Evolutionary conservation across 2,888 invertebrate species (phyloP).

Genomic region (Antheraea yamamai): DNA sequence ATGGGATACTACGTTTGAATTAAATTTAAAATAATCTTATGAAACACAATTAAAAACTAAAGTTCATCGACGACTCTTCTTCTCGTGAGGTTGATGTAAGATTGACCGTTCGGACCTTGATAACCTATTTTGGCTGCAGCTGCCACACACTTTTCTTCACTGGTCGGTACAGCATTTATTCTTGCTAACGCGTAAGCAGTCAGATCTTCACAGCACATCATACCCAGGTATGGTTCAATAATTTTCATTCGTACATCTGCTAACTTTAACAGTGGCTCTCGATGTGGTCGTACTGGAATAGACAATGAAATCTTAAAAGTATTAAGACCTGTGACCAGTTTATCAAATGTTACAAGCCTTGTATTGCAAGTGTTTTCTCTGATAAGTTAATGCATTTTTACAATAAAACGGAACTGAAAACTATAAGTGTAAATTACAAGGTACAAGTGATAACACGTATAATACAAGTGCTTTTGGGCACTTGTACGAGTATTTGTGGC

Average conservation of each 20-base stretch:
- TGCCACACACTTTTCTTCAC: conserved; percentile 50
- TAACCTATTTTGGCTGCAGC: conserved; percentile 51
- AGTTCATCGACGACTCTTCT: conserved; percentile 36
- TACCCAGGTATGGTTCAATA: conserved; percentile 54
- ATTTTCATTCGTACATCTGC: conserved; percentile 65
- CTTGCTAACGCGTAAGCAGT: conserved; percentile 59
- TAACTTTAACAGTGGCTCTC: conserved; percentile 52
- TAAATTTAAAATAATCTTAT: not conserved
- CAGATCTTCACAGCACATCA: conserved; percentile 69
- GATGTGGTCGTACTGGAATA: conserved; percentile 57
- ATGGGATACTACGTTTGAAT: not conserved
- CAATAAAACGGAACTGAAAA: too few species aligned
- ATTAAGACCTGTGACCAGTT: too few species aligned
- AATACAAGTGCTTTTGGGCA: too few species aligned
- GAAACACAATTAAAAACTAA: conserved; percentile 18
- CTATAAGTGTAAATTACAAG: too few species aligned
- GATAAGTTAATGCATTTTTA: too few species aligned
- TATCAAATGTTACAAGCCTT: too few species aligned
- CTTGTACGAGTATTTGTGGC: too few species aligned
- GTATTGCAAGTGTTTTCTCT: too few species aligned
- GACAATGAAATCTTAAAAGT: not conserved
- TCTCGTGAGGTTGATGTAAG: conserved; percentile 50
- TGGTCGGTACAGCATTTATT: conserved; percentile 51
- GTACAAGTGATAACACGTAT: too few species aligned
- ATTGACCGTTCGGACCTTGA: conserved; percentile 48